Evolutionary conservation across 2,113 vertebrate genomes (phyloP).

Genomic region (Nanger granti): DNA sequence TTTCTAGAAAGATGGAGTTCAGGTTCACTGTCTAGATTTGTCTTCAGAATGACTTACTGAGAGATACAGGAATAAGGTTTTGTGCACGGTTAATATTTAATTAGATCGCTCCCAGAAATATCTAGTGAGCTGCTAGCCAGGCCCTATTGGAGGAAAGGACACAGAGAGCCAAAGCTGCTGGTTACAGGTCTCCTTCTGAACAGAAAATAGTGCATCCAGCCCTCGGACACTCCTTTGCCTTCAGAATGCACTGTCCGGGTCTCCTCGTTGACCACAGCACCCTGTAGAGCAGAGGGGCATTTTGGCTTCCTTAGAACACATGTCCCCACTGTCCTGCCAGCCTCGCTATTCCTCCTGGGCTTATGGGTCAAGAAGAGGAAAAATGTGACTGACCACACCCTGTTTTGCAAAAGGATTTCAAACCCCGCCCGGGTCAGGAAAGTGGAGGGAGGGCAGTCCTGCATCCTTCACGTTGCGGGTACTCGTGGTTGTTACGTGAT

Average conservation of each 20-base stretch:
- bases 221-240: not conserved
- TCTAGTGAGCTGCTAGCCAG: not conserved
- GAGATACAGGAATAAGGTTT: constrained; percentile 23
- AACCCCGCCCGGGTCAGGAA: not conserved
- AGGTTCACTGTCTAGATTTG: not conserved
- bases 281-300: no score
- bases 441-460: not conserved
- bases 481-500: not conserved
- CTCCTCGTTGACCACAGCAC: not conserved
- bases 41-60: not conserved
- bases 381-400: not conserved
- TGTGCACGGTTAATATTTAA: constrained; percentile 63
- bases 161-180: not conserved
- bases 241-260: not conserved
- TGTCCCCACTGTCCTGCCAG: not conserved
- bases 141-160: not conserved
- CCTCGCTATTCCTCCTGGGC: not conserved
- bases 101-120: constrained; percentile 62
- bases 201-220: not conserved
- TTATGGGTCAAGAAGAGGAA: not conserved
- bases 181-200: not conserved
- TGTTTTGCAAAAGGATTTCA: not conserved
- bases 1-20: not conserved
- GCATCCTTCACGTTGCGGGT: not conserved
- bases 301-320: not conserved